Base-by-base conservation (phyloP, 23 tunicate genomes). In the Diplosoma virens region DNA sequence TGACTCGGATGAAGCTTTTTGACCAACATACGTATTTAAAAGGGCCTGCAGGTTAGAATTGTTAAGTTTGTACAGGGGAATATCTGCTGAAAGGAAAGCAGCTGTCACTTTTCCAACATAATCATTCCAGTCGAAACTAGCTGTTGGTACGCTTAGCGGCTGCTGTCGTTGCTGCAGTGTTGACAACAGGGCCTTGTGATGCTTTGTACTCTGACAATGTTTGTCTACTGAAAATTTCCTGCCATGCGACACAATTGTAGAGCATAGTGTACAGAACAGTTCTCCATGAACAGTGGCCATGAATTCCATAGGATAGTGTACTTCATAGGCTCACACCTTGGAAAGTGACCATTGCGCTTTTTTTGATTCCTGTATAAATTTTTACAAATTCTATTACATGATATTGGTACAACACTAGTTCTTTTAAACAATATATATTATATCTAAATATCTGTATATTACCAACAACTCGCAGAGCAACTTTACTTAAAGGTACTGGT, bases 181-280 rank as follows among this genome's bases (percentile, higher is more conserved):
- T n/a, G n/a, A n/a, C n/a, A n/a, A n/a, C n/a, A n/a, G n/a, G n/a
- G n/a, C n/a, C n/a, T n/a, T n/a, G n/a, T n/a, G n/a, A n/a, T n/a
- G n/a, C n/a, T n/a, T n/a, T n/a, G n/a, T n/a, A n/a, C n/a, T n/a
- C n/a, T n/a, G n/a, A n/a, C n/a, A n/a, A n/a, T n/a, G n/a, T n/a
- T n/a, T n/a, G n/a, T n/a, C n/a, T n/a, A n/a, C n/a, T n/a, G n/a
- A n/a, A n/a, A n/a, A n/a, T 58, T 58, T 58, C 65, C 61, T 72
- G 78, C 48, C 78, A 72, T 72, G 78, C 78, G 61, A 72, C 78
- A 72, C 78, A 72, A 48, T 72, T 72, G 78, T 72, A 72, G 61
- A 72, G 61, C 78, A 72, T 72, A 47, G 78, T 24, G 78, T 72
- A 48, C 78, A 72, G 61, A 72, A 72, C 9, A 72, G 61, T 48